Base-by-base conservation (phyloP, 2,113 vertebrate species). In the Poecilia latipinna region DNA sequence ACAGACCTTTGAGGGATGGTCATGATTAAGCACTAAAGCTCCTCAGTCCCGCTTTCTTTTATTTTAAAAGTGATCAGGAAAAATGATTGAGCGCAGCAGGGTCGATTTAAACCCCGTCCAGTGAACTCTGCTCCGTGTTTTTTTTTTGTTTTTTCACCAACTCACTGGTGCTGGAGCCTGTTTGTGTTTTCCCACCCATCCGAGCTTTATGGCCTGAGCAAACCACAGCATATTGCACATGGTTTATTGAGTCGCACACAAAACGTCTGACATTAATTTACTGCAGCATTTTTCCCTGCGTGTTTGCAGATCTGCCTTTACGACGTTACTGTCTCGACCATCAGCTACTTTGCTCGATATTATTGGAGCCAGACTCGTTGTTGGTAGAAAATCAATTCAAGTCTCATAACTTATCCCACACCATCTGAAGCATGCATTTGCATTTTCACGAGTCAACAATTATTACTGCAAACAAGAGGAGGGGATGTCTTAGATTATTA, bases 1-100 rank as follows among this genome's bases (percentile, higher is more conserved):
- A 82, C 75, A 80, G 74, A 80, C 39, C 24, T 2, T 79, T 54
- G 78, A 82, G 62, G 33, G 65, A 75, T 86, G 75, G 66, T 88
- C 70, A 1, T 79, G 65, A 76, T 78, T 79, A 68, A 1, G 8
- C 4, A 37, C 29, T 76, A 66, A 80, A 83, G 64, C 68, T 68
- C 65, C 11, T 76, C 62, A 54, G 62, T 33, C 37, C 54, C 17
- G 10, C 22, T 57, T n/a, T 29, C 28, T 65, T 37, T 24, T 26
- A n/a, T 32, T 60, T 37, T 66, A 37, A 66, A 48, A 22, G 12
- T n/a, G 12, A 39, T 66, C 48, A 32, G 54, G 19, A 51, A 33
- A n/a, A 29, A 42, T 69, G 37, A 3, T 39, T 48, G 22, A 10
- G 31, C 24, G 28, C 35, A 26, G 67, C 19, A 15, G 29, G 39